Conservation (phyloP, 1,140 invertebrate species). For the Philopotamus ludificatus region DNA sequence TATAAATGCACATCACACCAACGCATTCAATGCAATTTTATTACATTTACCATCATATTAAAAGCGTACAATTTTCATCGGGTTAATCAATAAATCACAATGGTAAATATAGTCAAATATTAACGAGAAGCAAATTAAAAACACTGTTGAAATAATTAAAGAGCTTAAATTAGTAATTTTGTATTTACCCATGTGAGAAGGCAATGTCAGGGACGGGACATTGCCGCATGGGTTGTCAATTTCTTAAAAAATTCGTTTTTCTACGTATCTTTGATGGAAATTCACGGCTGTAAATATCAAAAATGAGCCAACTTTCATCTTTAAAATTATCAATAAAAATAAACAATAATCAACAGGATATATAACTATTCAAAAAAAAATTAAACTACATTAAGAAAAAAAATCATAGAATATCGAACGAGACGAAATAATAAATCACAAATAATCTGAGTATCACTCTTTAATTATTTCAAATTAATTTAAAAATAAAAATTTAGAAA, state of each 20-base stretch:
- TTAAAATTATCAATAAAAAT: neutral
- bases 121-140: neutral
- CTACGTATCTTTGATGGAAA: slow-evolving; percentile 7
- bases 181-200: slow-evolving; percentile 17
- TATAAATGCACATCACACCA: too few species aligned
- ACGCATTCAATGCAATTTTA: too few species aligned
- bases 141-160: slow-evolving; percentile 6
- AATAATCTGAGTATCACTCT: too few species aligned
- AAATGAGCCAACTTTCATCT: neutral
- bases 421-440: neutral
- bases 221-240: neutral
- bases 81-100: too few species aligned
- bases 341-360: neutral
- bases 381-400: neutral
- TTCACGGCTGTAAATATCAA: slow-evolving; percentile 8
- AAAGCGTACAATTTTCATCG: too few species aligned
- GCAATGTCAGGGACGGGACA: neutral
- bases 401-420: neutral
- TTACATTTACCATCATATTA: too few species aligned
- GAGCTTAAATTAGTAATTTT: slow-evolving; percentile 14
- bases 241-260: slow-evolving; percentile 16
- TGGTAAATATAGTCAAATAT: neutral
- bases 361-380: neutral
- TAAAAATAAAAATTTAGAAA: too few species aligned
- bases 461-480: too few species aligned